Conservation (phyloP, 2,888 invertebrate genomes). For the Drosophila rubida region DNA sequence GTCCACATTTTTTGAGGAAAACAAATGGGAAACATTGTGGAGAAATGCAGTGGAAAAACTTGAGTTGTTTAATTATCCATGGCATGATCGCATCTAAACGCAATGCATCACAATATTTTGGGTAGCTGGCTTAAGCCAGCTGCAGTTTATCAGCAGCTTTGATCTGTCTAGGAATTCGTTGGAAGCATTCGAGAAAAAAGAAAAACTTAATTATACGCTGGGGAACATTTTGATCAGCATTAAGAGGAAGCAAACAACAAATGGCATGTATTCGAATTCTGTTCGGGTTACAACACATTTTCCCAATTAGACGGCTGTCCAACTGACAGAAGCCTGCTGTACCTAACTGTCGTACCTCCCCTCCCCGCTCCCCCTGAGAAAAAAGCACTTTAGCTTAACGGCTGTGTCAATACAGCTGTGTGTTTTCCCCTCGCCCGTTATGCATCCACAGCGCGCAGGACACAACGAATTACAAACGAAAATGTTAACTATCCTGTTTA, state of each 20-base stretch:
- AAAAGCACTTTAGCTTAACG: slow-evolving; percentile 61
- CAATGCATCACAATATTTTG: slow-evolving; percentile 48
- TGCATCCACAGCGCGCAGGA: neutral
- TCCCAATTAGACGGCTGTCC: slow-evolving; percentile 60
- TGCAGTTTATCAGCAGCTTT: slow-evolving; percentile 58
- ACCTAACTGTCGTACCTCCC: neutral
- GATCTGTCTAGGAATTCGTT: slow-evolving; percentile 36
- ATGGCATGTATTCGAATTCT: slow-evolving; percentile 21
- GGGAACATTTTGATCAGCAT: slow-evolving; percentile 30
- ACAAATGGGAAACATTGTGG: too few relatives aligned
- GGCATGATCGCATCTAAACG: slow-evolving; percentile 36
- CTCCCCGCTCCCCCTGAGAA: too few relatives aligned
- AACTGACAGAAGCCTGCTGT: neutral
- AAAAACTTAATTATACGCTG: slow-evolving; percentile 49
- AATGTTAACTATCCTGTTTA: slow-evolving; percentile 80
- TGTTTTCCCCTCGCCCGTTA: neutral
- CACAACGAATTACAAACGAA: slow-evolving; percentile 36
- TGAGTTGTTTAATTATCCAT: slow-evolving; percentile 43
- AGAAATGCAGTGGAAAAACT: neutral
- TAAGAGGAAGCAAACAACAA: slow-evolving; percentile 16
- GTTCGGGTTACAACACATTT: slow-evolving; percentile 58
- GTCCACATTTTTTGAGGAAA: too few relatives aligned
- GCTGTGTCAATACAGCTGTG: slow-evolving; percentile 73
- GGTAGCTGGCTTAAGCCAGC: slow-evolving; percentile 38
- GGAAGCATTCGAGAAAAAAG: slow-evolving; percentile 18